Evolutionary conservation across 2,888 invertebrate genomes (phyloP), one percentile per base, ranked within the genome.

Genomic region (Tribolium freemani): DNA sequence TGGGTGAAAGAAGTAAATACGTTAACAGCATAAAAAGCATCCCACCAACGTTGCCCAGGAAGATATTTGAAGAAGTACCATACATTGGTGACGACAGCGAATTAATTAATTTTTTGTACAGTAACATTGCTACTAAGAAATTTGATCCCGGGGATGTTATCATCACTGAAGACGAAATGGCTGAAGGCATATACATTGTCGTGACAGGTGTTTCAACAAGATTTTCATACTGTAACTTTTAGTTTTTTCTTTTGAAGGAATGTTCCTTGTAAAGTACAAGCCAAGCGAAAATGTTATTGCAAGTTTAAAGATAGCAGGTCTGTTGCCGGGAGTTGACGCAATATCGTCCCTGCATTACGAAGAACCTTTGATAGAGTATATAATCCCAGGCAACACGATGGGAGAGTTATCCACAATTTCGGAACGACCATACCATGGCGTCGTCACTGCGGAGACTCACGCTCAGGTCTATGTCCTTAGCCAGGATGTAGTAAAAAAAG

Each of bases 381-480:
- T 91, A n/a, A 89, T 90, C 0, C 88, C 90, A 0, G 91, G 91
- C 0, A 90, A 89, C 64, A 89, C 90, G 4, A 85, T 91, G 13
- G 91, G 91, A 0, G 91, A 91, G 38, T 81, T 91, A 38, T 89
- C 90, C 69, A 87, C 90, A 0, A 80, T 91, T 11, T 91, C 91
- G 0, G 88, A 87, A 30, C 87, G 89, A 6, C 87, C 88, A 0
- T 88, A 90, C 75, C 88, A 88, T 74, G 90, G 90, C 74, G 88
- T 88, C 0, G 89, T 90, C 0, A 87, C 87, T 0, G 90, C 91
- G 72, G 91, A 91, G 73, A 90, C 91, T 0, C 88, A 89, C 0
- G 89, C 90, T 0, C 89, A 90, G 78, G 88, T 83, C 16, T 90
- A 86, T 80, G 86, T 84, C 76, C 86, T 89, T 46, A 84, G 85